Conservation (phyloP, 2,797 vertebrate genomes). For the Enteromius trimaculatus region DNA sequence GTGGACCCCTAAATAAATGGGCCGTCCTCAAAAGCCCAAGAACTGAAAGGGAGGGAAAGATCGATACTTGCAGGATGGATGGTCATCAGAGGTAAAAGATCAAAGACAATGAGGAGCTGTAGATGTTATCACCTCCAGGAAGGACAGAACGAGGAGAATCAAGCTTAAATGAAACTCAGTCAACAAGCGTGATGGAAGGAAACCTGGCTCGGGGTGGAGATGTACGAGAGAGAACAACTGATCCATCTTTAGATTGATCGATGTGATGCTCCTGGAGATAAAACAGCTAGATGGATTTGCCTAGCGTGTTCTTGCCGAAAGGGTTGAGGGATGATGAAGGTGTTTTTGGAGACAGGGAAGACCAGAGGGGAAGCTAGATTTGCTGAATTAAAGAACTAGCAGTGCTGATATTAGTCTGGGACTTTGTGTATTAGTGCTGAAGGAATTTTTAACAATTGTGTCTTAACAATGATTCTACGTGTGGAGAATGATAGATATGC, state of each 20-base stretch:
- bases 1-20: conserved; percentile 12
- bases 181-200: not conserved
- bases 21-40: not conserved
- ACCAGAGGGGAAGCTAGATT: conserved; percentile 17
- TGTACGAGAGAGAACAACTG: not conserved
- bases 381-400: conserved; percentile 27
- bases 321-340: conserved; percentile 36
- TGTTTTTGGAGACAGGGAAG: conserved; percentile 9
- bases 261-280: conserved; percentile 30
- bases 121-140: conserved; percentile 29
- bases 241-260: conserved; percentile 37
- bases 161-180: not conserved
- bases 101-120: not conserved
- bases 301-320: conserved; percentile 9
- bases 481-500: not conserved
- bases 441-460: not conserved
- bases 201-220: conserved; percentile 2
- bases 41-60: not conserved
- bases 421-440: conserved; percentile 24
- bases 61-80: conserved; percentile 24
- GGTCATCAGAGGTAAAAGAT: not conserved
- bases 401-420: conserved; percentile 38
- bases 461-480: conserved; percentile 16
- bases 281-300: conserved; percentile 20
- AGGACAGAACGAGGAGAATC: conserved; percentile 4